A percentile compares a stretch with the other conserved stretches of the same genome.
Conservation (phyloP, 2,797 vertebrate genomes). For the Coilia nasus region DNA sequence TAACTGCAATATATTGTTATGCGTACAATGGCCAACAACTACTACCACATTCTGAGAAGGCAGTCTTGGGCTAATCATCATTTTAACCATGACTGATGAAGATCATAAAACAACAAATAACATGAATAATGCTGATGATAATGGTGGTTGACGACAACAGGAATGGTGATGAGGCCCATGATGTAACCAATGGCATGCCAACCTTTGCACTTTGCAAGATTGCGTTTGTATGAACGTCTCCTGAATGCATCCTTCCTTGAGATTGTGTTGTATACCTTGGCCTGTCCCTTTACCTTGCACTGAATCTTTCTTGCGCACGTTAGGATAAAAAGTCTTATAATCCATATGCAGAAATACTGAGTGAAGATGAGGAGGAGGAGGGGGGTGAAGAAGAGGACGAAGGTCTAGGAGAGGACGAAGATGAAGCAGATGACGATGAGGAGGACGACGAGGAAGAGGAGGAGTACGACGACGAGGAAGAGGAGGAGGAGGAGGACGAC, state of each 20-base stretch:
- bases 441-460: neutral
- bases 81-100: neutral
- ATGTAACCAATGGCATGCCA: neutral
- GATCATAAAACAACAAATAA: neutral
- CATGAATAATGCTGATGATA: neutral
- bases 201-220: neutral
- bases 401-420: slow-evolving; percentile 3
- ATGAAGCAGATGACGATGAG: neutral
- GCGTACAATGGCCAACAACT: neutral
- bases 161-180: neutral
- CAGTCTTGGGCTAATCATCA: neutral
- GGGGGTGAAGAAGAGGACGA: neutral
- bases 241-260: neutral
- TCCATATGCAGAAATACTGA: slow-evolving; percentile 69
- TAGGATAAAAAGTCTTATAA: slow-evolving; percentile 41
- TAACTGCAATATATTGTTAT: neutral
- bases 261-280: neutral
- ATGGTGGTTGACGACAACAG: neutral
- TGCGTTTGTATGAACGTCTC: neutral
- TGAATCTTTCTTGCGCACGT: neutral
- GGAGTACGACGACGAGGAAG: neutral
- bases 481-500: slow-evolving; percentile 48
- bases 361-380: slow-evolving; percentile 28
- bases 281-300: neutral
- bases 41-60: neutral